Conservation (phyloP, 2,113 vertebrate species). For the Spheniscus mendiculus region DNA sequence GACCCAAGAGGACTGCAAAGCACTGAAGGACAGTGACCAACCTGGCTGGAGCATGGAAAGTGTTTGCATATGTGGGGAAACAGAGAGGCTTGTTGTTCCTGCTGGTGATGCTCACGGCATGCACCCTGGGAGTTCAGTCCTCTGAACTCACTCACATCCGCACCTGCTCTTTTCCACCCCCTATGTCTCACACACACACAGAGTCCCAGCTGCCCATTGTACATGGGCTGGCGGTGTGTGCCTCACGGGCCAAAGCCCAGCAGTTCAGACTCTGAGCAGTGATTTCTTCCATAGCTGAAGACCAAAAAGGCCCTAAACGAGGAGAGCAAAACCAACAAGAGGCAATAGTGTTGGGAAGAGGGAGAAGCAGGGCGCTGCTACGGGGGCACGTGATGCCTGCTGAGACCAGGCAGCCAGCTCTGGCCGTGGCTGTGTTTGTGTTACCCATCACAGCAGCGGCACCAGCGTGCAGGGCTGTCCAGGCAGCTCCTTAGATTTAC, state of each 20-base stretch:
- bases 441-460: not conserved
- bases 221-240: fast-evolving
- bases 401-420: not conserved
- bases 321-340: not conserved
- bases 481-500: not conserved
- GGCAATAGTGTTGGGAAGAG: not conserved
- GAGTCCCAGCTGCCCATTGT: not conserved
- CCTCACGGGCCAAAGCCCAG: not conserved
- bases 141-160: too few species aligned
- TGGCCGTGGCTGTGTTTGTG: not conserved
- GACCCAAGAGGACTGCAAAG: not conserved
- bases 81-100: not conserved
- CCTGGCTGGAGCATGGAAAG: not conserved
- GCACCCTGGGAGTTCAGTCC: not conserved
- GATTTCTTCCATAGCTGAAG: not conserved
- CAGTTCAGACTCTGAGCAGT: not conserved
- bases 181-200: not conserved
- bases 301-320: not conserved
- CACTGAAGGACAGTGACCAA: not conserved
- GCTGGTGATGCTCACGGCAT: not conserved
- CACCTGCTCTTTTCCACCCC: fast-evolving
- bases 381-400: fast-evolving
- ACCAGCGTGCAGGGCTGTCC: fast-evolving
- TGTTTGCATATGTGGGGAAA: not conserved
- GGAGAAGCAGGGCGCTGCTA: fast-evolving